Evolutionary conservation across 2,888 invertebrate genomes (phyloP).

Genomic region (Malachius bipustulatus): DNA sequence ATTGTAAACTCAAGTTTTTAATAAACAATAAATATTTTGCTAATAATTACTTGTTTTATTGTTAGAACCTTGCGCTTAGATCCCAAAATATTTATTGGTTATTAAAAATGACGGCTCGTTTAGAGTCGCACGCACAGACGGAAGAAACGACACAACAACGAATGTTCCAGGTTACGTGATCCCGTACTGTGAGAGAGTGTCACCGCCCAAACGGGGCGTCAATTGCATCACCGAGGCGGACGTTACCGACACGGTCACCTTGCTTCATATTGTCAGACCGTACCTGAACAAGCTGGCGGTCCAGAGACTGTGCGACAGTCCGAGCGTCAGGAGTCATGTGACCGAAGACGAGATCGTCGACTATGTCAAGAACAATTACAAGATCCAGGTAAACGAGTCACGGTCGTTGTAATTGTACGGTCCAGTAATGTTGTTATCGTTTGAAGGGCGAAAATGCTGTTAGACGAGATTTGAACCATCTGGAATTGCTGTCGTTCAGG

Average conservation of each 20-base stretch:
- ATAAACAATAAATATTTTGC: conserved; percentile 41
- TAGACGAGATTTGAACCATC: conserved; percentile 47
- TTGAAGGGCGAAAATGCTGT: conserved; percentile 37
- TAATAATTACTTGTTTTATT: too few relatives aligned
- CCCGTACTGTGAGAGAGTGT: too few relatives aligned
- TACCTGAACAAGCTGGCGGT: conserved; percentile 49
- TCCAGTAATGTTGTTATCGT: too few relatives aligned
- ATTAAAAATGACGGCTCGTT: conserved; percentile 21
- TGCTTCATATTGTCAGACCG: conserved; percentile 53
- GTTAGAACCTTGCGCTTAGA: too few relatives aligned
- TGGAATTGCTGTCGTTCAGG: conserved; percentile 53
- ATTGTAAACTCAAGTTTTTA: conserved; percentile 24
- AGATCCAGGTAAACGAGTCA: conserved; percentile 32
- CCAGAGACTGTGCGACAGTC: conserved; percentile 44
- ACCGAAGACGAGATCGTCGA: conserved; percentile 51
- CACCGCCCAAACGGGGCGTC: conserved; percentile 44
- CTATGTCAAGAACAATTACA: conserved; percentile 39
- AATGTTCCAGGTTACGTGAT: too few relatives aligned
- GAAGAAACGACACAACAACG: too few relatives aligned
- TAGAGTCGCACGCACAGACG: too few relatives aligned
- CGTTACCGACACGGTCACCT: conserved; percentile 48
- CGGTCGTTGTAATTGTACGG: too few relatives aligned
- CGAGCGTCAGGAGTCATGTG: conserved; percentile 43
- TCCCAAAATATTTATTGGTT: conserved; percentile 33
- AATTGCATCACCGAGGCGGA: conserved; percentile 55